Evolutionary conservation across 2,888 invertebrate genomes (phyloP).

Genomic region (Dicycla oo): DNA sequence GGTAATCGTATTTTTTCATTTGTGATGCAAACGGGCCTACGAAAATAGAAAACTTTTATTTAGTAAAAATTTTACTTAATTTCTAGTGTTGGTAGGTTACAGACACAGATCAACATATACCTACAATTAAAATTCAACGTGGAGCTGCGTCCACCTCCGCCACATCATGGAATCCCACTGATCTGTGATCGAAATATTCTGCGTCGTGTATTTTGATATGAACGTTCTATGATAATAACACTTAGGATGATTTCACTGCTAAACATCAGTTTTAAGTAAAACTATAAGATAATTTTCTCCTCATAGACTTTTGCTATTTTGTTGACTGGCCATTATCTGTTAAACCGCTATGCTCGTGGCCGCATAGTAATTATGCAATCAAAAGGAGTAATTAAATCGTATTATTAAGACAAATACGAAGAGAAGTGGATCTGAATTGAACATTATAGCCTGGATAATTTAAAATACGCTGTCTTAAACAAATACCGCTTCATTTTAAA

Average conservation of each 20-base stretch:
- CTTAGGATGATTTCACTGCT: too few relatives aligned
- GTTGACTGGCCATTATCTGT: not conserved
- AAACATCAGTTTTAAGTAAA: too few relatives aligned
- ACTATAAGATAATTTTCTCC: too few relatives aligned
- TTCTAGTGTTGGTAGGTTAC: too few relatives aligned
- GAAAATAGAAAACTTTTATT: too few relatives aligned
- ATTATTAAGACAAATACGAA: conserved; percentile 58
- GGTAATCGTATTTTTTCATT: not conserved
- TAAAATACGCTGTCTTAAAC: conserved; percentile 1
- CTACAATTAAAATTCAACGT: too few relatives aligned
- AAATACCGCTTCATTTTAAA: not conserved
- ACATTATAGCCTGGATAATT: conserved; percentile 34
- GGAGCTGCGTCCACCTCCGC: too few relatives aligned
- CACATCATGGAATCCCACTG: too few relatives aligned
- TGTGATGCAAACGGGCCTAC: not conserved
- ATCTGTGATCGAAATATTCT: too few relatives aligned
- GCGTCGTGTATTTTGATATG: too few relatives aligned
- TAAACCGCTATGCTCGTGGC: conserved; percentile 46
- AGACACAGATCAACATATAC: too few relatives aligned
- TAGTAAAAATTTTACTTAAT: too few relatives aligned
- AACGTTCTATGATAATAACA: not conserved
- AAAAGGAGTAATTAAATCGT: conserved; percentile 64
- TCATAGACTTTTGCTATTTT: not conserved
- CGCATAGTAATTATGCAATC: conserved; percentile 55
- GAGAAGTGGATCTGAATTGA: conserved; percentile 50